Evolutionary conservation across 2,113 vertebrate species (phyloP), one percentile per base, ranked within the genome.

Genomic region (Elephas maximus): DNA sequence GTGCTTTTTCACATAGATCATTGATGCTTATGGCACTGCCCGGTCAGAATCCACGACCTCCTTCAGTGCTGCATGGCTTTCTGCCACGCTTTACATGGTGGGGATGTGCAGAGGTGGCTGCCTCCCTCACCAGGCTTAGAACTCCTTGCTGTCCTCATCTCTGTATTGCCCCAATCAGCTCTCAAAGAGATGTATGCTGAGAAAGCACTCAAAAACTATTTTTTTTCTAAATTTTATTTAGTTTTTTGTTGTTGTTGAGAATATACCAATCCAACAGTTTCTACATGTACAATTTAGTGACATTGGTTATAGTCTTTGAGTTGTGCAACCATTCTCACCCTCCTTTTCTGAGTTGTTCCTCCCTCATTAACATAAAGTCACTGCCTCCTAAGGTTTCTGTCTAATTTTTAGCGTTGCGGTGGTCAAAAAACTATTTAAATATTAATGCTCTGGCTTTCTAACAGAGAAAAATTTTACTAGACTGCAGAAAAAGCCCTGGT

Each of bases 381-480:
- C 53, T 15, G 53, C 53, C 12, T 17, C 53, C 14, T 8, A 57
- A 12, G 53, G 8, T 57, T 57, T 77, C 65, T 57, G 57, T 60
- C 88, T 84, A 37, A 80, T 82, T 30, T 76, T 67, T 17, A 15
- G 53, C 12, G 53, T 57, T 57, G 53, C 15, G 12, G 3, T 57
- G 12, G 53, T 57, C 53, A 57, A 17, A 57, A 57, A 17, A 1
- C 24, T 26, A 48, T 5, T 69, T 88, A n/a, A 48, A n/a, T 53
- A 84, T 74, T n/a, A n/a, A 79, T 65, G 51, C 45, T 87, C 4
- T 44, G 51, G 41, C 30, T 95, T 90, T 90, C 92, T 92, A 74
- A 93, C 41, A 37, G 76, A 78, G 76, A 15, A 85, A 77, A 80
- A 89, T 65, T 76, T 90, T 20, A 90, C 15, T 17, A 76, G 69